Evolutionary conservation across 2,113 vertebrate species (phyloP).

Genomic region (Myotis davidii): DNA sequence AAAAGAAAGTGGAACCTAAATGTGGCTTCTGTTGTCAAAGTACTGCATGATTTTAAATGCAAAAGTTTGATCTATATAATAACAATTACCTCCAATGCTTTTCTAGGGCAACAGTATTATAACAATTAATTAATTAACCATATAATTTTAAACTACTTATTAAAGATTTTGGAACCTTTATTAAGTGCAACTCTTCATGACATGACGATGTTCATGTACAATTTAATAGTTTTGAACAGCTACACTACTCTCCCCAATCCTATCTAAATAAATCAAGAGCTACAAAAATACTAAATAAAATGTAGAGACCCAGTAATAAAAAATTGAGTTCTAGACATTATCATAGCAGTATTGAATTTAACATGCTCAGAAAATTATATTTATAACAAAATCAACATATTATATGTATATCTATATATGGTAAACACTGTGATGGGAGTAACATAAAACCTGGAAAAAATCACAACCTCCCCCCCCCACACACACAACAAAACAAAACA

Average conservation of each 20-base stretch:
- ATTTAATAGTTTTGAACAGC: neutral
- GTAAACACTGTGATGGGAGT: neutral
- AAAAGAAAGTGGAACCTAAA: neutral
- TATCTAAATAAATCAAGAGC: neutral
- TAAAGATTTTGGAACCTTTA: neutral
- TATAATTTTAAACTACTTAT: neutral
- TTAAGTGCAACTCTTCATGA: neutral
- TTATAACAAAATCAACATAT: neutral
- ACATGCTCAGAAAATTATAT: neutral
- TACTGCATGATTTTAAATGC: neutral
- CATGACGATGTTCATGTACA: neutral
- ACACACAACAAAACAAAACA: too few species aligned
- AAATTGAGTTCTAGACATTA: neutral
- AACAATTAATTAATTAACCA: neutral
- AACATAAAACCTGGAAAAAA: conserved; percentile 18
- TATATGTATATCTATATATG: neutral
- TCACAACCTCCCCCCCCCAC: neutral
- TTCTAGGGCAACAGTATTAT: neutral
- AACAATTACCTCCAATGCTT: neutral
- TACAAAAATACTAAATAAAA: neutral
- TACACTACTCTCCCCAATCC: neutral
- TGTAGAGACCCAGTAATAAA: neutral
- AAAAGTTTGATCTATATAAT: neutral
- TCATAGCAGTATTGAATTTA: neutral
- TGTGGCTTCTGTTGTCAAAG: neutral